These are phyloP conservation scores for Hydrolagus affinis DNA, from an alignment of 2,113 vertebrate species.

Conservation along the genomic window DNA sequence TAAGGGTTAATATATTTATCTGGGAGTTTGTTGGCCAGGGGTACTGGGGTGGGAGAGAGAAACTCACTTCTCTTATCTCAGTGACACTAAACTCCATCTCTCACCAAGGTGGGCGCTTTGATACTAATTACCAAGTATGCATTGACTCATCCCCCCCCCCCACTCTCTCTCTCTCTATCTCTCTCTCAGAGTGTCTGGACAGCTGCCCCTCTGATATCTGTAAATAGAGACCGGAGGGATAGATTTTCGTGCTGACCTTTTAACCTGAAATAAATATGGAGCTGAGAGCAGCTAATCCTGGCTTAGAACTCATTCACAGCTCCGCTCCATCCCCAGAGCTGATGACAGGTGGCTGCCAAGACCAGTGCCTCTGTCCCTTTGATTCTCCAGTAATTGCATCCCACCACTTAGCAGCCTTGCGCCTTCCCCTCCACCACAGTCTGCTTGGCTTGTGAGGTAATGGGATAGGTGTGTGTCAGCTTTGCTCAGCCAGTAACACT, in stretches of 20 bases:
- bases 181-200: conserved; percentile 50
- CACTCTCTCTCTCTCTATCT: conserved; percentile 54
- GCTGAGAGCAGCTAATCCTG: conserved; percentile 53
- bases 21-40: neutral
- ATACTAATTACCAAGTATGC: conserved; percentile 35
- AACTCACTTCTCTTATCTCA: neutral
- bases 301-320: conserved; percentile 42
- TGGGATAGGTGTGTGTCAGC: conserved; percentile 6
- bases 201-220: conserved; percentile 49
- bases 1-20: neutral
- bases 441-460: conserved; percentile 54
- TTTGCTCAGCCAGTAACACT: too few relatives aligned
- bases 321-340: conserved; percentile 49
- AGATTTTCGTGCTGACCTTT: conserved; percentile 60
- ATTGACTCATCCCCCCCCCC: conserved; percentile 50
- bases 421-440: conserved; percentile 51
- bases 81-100: conserved; percentile 42
- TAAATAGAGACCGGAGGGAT: conserved; percentile 58
- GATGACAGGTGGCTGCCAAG: conserved; percentile 65
- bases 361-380: conserved; percentile 53
- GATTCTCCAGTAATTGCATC: conserved; percentile 59
- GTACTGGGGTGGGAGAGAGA: neutral
- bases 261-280: conserved; percentile 66
- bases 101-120: conserved; percentile 44
- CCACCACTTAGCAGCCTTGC: conserved; percentile 48